Evolutionary conservation across 2,888 invertebrate species (phyloP).

Genomic region (Gastrophysa polygoni): DNA sequence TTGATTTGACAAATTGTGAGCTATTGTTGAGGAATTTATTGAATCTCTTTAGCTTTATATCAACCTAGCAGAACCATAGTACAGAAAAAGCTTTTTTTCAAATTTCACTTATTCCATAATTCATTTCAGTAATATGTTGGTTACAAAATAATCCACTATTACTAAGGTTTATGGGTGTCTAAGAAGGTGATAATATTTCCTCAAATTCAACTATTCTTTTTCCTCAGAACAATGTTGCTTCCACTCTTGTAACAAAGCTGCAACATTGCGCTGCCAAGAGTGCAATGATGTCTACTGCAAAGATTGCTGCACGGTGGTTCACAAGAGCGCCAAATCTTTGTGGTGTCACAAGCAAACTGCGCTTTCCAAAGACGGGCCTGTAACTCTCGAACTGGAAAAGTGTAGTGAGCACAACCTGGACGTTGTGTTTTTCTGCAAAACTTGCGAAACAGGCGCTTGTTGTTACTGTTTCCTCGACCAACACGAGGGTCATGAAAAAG

Average conservation of each 20-base stretch:
- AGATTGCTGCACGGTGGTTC: conserved; percentile 45
- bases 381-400: conserved; percentile 35
- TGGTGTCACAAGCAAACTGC: conserved; percentile 47
- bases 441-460: conserved; percentile 55
- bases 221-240: conserved; percentile 43
- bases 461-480: conserved; percentile 55
- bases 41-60: too few relatives aligned
- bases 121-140: too few relatives aligned
- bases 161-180: too few relatives aligned
- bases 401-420: conserved; percentile 47
- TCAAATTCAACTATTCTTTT: conserved; percentile 15
- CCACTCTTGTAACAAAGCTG: conserved; percentile 41
- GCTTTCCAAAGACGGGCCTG: conserved; percentile 20
- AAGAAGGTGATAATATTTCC: too few relatives aligned
- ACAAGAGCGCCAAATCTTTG: conserved; percentile 54
- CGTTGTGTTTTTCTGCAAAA: conserved; percentile 55
- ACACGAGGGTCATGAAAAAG: conserved; percentile 54
- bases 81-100: too few relatives aligned
- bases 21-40: too few relatives aligned
- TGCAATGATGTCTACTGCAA: conserved; percentile 50
- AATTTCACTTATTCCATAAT: too few relatives aligned
- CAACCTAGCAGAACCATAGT: too few relatives aligned
- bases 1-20: too few relatives aligned
- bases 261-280: conserved; percentile 47
- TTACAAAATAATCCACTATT: too few relatives aligned